Percentiles rank a stretch among this genome's conserved stretches.
phyloP scores from a whole-genome alignment of 2,113 vertebrate genomes.

The Poicephalus gulielmi region DNA sequence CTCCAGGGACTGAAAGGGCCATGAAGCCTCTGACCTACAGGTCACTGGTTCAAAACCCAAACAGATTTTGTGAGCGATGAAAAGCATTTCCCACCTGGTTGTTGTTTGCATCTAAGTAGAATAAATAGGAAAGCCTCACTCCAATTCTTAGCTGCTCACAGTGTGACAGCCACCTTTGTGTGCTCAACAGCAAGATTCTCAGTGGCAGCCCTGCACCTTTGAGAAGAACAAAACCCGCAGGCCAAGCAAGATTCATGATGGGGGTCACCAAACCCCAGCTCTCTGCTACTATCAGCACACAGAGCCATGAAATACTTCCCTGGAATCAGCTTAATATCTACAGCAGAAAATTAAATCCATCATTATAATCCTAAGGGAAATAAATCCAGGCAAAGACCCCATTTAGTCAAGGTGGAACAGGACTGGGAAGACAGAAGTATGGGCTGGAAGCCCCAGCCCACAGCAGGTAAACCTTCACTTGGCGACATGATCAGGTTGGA shows the following conservation, averaged over 20 bases:
- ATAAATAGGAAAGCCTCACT: background rate
- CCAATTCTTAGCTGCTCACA: background rate
- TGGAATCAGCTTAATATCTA: background rate
- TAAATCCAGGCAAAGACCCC: background rate
- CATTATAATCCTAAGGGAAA: background rate
- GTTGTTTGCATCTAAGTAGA: background rate
- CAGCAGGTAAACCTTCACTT: background rate
- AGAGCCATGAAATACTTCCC: background rate
- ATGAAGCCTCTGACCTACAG: background rate
- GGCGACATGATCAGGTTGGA: background rate
- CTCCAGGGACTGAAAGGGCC: background rate
- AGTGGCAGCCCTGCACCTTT: background rate
- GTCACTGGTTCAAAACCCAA: background rate
- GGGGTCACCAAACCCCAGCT: background rate
- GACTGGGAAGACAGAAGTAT: background rate
- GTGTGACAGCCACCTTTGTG: background rate
- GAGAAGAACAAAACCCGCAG: background rate
- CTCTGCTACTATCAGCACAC: background rate
- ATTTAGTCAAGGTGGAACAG: background rate
- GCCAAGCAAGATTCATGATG: fast-evolving
- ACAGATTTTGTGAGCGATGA: background rate
- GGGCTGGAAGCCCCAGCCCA: background rate
- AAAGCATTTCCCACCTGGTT: background rate
- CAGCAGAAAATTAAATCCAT: background rate
- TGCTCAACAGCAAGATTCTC: background rate